phyloP scores from a whole-genome alignment of 1,140 invertebrate genomes.

The Phortica variegata region DNA sequence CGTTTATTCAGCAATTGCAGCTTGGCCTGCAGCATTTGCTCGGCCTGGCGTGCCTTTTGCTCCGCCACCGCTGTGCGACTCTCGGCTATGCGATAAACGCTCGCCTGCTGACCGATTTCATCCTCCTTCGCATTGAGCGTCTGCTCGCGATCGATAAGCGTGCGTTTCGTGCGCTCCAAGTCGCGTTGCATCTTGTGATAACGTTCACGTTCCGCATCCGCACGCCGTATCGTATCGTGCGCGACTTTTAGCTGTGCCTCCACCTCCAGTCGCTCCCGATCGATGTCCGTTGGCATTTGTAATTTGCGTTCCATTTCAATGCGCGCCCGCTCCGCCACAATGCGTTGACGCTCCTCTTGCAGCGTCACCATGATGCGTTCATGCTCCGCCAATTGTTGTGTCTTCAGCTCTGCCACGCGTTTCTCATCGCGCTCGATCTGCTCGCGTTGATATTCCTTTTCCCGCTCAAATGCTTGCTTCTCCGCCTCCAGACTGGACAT shows the following conservation, averaged over 20 bases:
- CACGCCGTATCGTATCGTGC: slow-evolving; percentile 56
- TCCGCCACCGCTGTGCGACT: slow-evolving; percentile 44
- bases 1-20: slow-evolving; percentile 39
- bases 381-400: slow-evolving; percentile 55
- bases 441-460: slow-evolving; percentile 53
- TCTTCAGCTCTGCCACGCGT: slow-evolving; percentile 53
- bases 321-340: slow-evolving; percentile 56
- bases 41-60: slow-evolving; percentile 42
- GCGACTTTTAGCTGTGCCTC: slow-evolving; percentile 59
- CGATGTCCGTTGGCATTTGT: slow-evolving; percentile 35
- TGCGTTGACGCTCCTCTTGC: slow-evolving; percentile 56
- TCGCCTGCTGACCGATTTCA: slow-evolving; percentile 41
- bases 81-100: slow-evolving; percentile 37
- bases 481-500: slow-evolving; percentile 49
- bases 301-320: slow-evolving; percentile 56
- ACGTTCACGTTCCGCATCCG: slow-evolving; percentile 57
- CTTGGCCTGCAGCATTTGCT: slow-evolving; percentile 46
- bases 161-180: slow-evolving; percentile 56
- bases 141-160: slow-evolving; percentile 54
- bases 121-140: slow-evolving; percentile 48
- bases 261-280: slow-evolving; percentile 57
- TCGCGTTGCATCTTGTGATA: slow-evolving; percentile 56
- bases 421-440: slow-evolving; percentile 50
- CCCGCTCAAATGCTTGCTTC: slow-evolving; percentile 54
- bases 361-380: slow-evolving; percentile 53